These are phyloP conservation scores for Drosophila prolongata DNA, from an alignment of 2,888 invertebrate species.

Conservation along the genomic window DNA sequence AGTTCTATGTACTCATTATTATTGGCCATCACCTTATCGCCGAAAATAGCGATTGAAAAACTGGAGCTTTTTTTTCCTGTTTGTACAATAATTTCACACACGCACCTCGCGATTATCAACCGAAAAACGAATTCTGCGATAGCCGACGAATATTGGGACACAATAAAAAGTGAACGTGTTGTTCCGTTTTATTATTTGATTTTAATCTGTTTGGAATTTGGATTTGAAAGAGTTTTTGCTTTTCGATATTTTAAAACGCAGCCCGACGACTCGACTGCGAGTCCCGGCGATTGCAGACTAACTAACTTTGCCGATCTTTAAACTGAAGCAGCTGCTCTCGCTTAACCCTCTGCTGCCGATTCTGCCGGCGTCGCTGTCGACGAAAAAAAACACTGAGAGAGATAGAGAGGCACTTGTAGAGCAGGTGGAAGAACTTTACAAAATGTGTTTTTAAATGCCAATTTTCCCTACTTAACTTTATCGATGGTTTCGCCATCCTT, in stretches of 20 bases:
- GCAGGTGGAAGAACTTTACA: constrained; percentile 16
- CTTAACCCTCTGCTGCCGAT: constrained; percentile 67
- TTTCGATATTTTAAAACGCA: constrained; percentile 16
- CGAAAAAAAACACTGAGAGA: constrained; percentile 4
- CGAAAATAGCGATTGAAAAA: constrained; percentile 31
- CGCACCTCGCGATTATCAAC: constrained; percentile 37
- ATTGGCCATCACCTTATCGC: constrained; percentile 60
- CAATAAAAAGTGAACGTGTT: constrained; percentile 28
- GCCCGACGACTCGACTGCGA: constrained; percentile 63
- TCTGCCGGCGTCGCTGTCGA: constrained; percentile 33
- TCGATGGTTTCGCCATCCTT: constrained; percentile 58
- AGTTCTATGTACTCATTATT: constrained; percentile 64
- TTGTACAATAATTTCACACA: constrained; percentile 25
- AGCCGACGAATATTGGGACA: constrained; percentile 15
- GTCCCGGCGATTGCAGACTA: constrained; percentile 78
- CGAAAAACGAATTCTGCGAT: constrained; percentile 34
- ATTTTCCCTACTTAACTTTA: constrained; percentile 54
- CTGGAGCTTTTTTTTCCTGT: constrained; percentile 18
- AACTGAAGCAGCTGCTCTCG: constrained; percentile 66
- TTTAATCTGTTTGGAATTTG: constrained; percentile 15
- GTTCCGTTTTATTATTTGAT: constrained; percentile 37
- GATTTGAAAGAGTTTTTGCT: constrained; percentile 1
- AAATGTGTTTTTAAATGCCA: constrained; percentile 54
- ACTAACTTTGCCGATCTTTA: constrained; percentile 72
- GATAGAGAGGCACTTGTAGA: constrained; percentile 4